These are phyloP conservation scores for Macropis europaea DNA, from an alignment of 2,888 invertebrate species.

Conservation along the genomic window DNA sequence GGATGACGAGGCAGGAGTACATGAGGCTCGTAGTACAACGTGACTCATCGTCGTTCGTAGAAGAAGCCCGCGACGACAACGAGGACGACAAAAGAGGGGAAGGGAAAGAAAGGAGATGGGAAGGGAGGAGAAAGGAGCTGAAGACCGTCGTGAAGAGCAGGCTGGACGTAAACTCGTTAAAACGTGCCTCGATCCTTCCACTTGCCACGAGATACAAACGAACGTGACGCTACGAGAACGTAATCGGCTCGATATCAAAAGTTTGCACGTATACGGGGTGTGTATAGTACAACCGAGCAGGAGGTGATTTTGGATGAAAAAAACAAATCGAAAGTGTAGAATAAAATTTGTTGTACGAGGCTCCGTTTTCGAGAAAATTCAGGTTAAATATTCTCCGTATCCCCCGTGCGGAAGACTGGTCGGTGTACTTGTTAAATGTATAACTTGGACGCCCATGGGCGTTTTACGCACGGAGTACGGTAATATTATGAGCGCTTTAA, in stretches of 20 bases:
- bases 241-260: constrained; percentile 26
- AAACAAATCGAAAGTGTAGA: too few relatives aligned
- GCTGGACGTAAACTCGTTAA: constrained; percentile 35
- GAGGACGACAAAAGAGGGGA: constrained; percentile 35
- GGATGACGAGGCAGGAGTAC: constrained; percentile 64
- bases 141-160: constrained; percentile 1
- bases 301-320: too few relatives aligned
- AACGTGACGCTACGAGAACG: constrained; percentile 23
- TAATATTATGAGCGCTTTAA: too few relatives aligned
- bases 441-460: too few relatives aligned
- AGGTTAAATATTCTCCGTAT: too few relatives aligned
- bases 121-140: constrained; percentile 40
- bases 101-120: constrained; percentile 25
- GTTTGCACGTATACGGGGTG: neutral
- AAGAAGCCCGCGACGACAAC: constrained; percentile 41
- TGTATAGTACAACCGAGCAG: too few relatives aligned
- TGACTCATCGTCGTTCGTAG: constrained; percentile 64
- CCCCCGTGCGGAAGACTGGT: too few relatives aligned
- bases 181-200: constrained; percentile 22
- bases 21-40: constrained; percentile 57
- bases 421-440: too few relatives aligned
- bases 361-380: too few relatives aligned
- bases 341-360: too few relatives aligned
- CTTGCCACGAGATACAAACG: neutral
- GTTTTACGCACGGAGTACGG: too few relatives aligned